Base-by-base conservation (phyloP, 2,113 vertebrate species). In the Triplophysa dalaica region DNA sequence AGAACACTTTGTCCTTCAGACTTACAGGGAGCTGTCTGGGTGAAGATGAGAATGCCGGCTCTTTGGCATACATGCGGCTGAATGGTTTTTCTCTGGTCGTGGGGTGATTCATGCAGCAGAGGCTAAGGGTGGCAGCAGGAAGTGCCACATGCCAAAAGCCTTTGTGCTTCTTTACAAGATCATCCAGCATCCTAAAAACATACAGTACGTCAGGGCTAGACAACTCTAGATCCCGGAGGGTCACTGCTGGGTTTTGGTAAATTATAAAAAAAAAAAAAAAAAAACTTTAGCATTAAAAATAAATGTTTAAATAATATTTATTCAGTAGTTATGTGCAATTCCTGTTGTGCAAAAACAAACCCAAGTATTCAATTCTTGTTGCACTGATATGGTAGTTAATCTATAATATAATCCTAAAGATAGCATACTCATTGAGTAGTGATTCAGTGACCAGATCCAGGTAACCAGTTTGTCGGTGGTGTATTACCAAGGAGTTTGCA, bases 391-490 rank as follows among this genome's bases (percentile, higher is more conserved):
- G 41, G 41, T 9, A 43, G 10, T 43, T 29, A 29, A 29, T 29
- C 29, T 29, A 29, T 4, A 16, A 67, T 67, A 45, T 24, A 69
- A 69, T 19, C 33, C 19, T 21, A 56, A 45, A 41, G 12, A 61
- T 29, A 12, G 12, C 41, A 22, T 78, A 82, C 81, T 66, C 64
- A 50, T 67, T 78, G 14, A 82, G 75, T 26, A 65, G 75, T 1
- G 54, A 79, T 38, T 83, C 81, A 0, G 81, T 79, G 54, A 69
- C 70, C 63, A 74, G 17, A 29, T 83, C 81, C 81, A 83, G 24
- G 70, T 69, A 79, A 26, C 76, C 81, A 22, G 81, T 75, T 60
- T 83, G 81, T 5, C 81, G 81, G 33, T 83, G 81, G 17, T 83
- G 70, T 17, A 83, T 43, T 21, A 83, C 62, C 12, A 79, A 67